Conservation (phyloP, 2,797 vertebrate species). For the Ciconia nigra region DNA sequence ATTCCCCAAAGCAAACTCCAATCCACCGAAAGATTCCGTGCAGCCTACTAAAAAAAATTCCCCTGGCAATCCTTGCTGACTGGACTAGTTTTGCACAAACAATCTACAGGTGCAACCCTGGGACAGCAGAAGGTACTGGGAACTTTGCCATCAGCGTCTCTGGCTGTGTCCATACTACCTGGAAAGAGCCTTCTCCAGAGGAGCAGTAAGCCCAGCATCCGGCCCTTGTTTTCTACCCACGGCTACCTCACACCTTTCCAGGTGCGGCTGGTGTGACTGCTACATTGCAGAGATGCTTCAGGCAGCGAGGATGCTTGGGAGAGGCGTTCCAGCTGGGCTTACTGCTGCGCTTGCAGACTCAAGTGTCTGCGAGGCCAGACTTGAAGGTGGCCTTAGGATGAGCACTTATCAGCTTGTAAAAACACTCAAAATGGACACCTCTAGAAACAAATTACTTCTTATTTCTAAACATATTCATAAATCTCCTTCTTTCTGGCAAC, state of each 20-base stretch:
- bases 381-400: background rate
- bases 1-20: background rate
- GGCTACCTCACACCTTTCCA: background rate
- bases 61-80: background rate
- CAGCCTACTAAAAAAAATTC: background rate
- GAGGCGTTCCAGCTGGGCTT: background rate
- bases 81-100: background rate
- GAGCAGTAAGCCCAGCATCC: background rate
- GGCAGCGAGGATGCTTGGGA: background rate
- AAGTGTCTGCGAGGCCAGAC: background rate
- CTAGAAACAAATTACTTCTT: background rate
- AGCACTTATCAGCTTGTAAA: background rate
- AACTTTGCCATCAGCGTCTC: background rate
- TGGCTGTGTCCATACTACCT: background rate
- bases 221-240: background rate
- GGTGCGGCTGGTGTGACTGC: background rate
- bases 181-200: background rate
- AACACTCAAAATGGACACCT: background rate
- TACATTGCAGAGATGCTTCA: background rate
- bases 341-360: background rate
- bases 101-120: background rate
- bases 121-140: slow-evolving; percentile 10
- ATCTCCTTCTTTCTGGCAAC: background rate
- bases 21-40: background rate
- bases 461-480: background rate